phyloP scores from a whole-genome alignment of 2,888 invertebrate genomes.

The Steinernema scapterisci region DNA sequence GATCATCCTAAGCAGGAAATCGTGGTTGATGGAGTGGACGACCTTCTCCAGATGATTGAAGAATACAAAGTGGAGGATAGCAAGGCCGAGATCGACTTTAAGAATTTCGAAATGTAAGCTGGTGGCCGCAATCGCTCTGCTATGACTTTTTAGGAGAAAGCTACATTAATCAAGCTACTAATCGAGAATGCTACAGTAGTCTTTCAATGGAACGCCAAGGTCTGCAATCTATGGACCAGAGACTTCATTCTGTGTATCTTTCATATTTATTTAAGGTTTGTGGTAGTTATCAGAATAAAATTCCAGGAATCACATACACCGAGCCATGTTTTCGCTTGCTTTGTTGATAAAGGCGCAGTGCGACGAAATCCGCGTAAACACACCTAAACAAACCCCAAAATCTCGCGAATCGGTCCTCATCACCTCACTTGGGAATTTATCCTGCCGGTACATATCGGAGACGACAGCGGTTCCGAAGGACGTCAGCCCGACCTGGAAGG shows the following conservation, averaged over 20 bases:
- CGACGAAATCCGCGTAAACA: neutral
- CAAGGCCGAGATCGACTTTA: too few species aligned
- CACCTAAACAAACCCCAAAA: neutral
- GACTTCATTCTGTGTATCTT: too few species aligned
- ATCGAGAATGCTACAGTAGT: too few species aligned
- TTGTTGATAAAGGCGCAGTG: conserved; percentile 1
- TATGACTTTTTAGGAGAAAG: too few species aligned
- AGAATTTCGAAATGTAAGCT: too few species aligned
- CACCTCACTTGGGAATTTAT: neutral
- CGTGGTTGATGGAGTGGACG: neutral
- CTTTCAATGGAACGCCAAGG: too few species aligned
- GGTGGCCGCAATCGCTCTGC: too few species aligned
- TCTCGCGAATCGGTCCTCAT: neutral
- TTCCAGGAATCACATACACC: neutral
- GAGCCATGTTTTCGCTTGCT: neutral
- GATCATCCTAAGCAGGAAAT: neutral
- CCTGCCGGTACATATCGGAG: neutral
- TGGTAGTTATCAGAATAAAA: too few species aligned
- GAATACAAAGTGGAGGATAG: too few species aligned
- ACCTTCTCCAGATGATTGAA: neutral
- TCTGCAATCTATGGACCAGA: too few species aligned
- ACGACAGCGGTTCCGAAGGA: neutral
- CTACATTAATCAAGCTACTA: too few species aligned
- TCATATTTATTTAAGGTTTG: too few species aligned
- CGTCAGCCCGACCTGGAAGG: neutral